Evolutionary conservation across 2,888 invertebrate species (phyloP), one percentile per base, ranked within the genome.

Genomic region (Melipona bicolor): DNA sequence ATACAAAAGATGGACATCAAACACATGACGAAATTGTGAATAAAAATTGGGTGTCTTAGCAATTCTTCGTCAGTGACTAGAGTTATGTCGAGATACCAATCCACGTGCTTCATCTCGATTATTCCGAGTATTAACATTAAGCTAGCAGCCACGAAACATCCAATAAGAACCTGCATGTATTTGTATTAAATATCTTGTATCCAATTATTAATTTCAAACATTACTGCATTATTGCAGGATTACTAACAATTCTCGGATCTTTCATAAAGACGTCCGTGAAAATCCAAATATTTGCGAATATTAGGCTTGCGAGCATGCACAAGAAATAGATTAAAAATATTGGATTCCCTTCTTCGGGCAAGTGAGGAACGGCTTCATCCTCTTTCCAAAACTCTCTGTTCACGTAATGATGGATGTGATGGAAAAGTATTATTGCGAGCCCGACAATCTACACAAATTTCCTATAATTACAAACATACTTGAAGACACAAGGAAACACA

Each of bases 1-100:
- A 92, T 91, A n/a, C 89, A 89, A 49, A 93, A 90, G n/a, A 94
- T 89, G 27, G 94, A 93, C 21, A 93, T 27, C 24, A 93, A 89
- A 77, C 93, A 94, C 70, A 94, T 88, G 21, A 90, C 32, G 71
- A 94, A 93, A 83, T 93, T 93, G 79, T 94, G 94, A 65, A 92
- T 86, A 77, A 93, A 94, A 71, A 94, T 80, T 0, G 94, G 94
- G 91, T 94, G 93, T 4, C 61, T 32, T 5, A 92, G 71, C 65
- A 94, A 81, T 54, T 93, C 91, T 4, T 89, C 88, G 73, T 94
- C 94, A 17, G 89, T 84, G n/a, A 94, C 85, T 78, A 87, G 76
- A 9, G 89, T 87, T 21, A 93, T 65, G 83, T 94, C 91, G n/a
- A 94, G 91, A 76, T 94, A 87, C 5, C 85, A 82, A 80, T 94